A percentile compares a stretch with the other conserved stretches of the same genome.
phyloP scores from a whole-genome alignment of 2,113 vertebrate genomes.

The Bos javanicus region DNA sequence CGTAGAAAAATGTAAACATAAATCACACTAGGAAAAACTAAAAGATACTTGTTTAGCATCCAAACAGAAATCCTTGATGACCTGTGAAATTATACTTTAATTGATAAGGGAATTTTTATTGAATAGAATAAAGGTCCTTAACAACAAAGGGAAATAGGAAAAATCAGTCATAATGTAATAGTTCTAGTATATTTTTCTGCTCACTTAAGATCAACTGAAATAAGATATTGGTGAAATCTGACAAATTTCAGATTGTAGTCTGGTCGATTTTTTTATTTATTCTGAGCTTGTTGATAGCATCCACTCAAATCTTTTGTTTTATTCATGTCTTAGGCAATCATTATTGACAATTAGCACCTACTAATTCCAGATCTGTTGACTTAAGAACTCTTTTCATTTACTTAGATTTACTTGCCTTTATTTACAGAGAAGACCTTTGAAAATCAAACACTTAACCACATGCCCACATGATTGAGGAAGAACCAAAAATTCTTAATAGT shows the following conservation, averaged over 20 bases:
- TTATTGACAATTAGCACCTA: constrained; percentile 53
- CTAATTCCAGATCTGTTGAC: constrained; percentile 50
- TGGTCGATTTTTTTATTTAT: constrained; percentile 19
- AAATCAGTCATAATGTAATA: not conserved
- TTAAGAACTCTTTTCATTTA: constrained; percentile 49
- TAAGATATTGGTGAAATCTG: not conserved
- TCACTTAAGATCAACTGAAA: not conserved
- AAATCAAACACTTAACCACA: constrained; percentile 32
- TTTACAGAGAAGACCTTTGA: constrained; percentile 48
- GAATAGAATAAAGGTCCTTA: not conserved
- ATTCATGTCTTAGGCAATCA: constrained; percentile 31
- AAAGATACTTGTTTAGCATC: not conserved
- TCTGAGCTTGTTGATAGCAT: constrained; percentile 19
- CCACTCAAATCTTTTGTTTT: constrained; percentile 26
- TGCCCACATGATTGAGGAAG: not conserved
- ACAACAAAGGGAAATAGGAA: not conserved
- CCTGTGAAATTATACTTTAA: not conserved
- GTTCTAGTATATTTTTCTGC: not conserved
- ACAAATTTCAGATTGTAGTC: not conserved
- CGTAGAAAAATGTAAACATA: not conserved
- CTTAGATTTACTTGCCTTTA: constrained; percentile 48
- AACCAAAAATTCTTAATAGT: not conserved
- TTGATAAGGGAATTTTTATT: not conserved
- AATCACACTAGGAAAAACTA: not conserved
- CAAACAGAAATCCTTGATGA: not conserved